Conservation (phyloP, 35 echinoderm and acorn worm genomes). For the Ophioderma brevispina region DNA sequence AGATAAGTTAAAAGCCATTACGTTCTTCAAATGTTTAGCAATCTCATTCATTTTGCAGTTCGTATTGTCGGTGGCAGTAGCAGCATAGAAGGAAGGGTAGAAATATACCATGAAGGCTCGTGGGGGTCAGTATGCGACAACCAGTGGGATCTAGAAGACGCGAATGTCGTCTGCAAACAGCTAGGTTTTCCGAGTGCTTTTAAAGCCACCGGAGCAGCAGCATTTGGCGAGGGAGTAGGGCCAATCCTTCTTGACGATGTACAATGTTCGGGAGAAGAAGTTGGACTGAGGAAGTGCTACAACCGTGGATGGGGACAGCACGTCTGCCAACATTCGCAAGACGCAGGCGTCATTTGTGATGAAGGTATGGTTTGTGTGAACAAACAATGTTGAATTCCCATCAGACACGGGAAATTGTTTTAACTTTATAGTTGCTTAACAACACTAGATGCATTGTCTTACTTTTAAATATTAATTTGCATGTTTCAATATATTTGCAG, state of each 20-base stretch:
- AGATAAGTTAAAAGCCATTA: no score
- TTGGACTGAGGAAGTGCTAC: not conserved
- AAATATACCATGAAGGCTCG: not conserved
- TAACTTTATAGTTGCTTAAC: no score
- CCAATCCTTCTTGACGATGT: not conserved
- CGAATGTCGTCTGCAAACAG: slow-evolving; percentile 24
- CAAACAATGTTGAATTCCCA: no score
- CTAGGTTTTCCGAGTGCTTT: not conserved
- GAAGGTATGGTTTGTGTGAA: not conserved
- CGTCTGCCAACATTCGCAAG: not conserved
- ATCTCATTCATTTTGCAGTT: not conserved
- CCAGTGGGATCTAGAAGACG: slow-evolving; percentile 7
- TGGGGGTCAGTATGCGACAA: slow-evolving; percentile 33
- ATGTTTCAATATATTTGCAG: no score
- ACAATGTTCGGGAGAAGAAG: not conserved
- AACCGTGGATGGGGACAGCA: slow-evolving; percentile 16
- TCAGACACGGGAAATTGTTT: no score
- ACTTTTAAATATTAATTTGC: no score
- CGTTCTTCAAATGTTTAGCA: no score
- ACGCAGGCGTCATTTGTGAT: not conserved
- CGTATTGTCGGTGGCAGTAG: slow-evolving; percentile 16
- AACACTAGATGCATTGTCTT: no score
- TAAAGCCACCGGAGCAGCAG: not conserved
- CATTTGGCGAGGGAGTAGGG: not conserved
- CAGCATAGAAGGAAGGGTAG: slow-evolving; percentile 7